Conservation (phyloP, 2,797 vertebrate genomes). For the Nannoperca australis region DNA sequence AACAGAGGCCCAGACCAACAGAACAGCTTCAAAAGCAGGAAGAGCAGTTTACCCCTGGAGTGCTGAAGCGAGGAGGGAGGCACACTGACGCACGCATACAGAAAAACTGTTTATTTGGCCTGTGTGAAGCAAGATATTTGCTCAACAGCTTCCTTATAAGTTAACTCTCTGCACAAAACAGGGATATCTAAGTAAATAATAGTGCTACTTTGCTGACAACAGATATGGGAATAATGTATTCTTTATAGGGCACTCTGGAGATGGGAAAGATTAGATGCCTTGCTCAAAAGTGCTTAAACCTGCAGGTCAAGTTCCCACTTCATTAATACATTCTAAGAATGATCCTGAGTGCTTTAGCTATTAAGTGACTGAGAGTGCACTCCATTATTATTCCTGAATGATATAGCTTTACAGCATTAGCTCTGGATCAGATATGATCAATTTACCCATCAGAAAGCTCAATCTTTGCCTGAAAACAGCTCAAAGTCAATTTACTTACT, state of each 20-base stretch:
- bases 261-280: not conserved
- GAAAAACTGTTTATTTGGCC: slow-evolving; percentile 67
- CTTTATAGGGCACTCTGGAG: not conserved
- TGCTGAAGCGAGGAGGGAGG: slow-evolving; percentile 59
- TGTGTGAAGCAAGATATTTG: slow-evolving; percentile 57
- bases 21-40: slow-evolving; percentile 78
- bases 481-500: slow-evolving; percentile 1
- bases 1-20: slow-evolving; percentile 59
- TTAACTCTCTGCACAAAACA: slow-evolving; percentile 36
- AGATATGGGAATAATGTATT: not conserved
- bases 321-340: not conserved
- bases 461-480: slow-evolving; percentile 19
- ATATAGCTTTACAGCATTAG: slow-evolving; percentile 30
- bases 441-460: slow-evolving; percentile 5
- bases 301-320: slow-evolving; percentile 6
- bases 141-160: slow-evolving; percentile 45
- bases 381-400: slow-evolving; percentile 24
- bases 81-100: slow-evolving; percentile 68
- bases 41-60: slow-evolving; percentile 73
- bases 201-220: slow-evolving; percentile 4
- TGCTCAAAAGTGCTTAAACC: not conserved
- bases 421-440: slow-evolving; percentile 23
- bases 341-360: slow-evolving; percentile 10
- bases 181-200: slow-evolving; percentile 25
- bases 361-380: not conserved